Evolutionary conservation across 2,797 vertebrate species (phyloP).

Genomic region (Manis crassicaudata): DNA sequence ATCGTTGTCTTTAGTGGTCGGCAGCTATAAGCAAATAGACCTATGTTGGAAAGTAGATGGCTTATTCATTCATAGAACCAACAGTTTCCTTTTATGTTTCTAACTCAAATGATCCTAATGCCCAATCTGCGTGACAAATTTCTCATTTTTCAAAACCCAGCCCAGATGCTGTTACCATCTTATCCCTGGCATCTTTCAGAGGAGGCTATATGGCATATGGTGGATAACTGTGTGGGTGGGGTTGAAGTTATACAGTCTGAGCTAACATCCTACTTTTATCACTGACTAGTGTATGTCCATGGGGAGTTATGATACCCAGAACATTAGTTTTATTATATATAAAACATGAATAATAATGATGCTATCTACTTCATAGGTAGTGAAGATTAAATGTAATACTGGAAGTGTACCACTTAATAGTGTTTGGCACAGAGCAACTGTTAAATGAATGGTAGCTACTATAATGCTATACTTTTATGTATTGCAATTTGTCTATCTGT

Average conservation of each 20-base stretch:
- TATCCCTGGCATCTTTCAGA: not conserved
- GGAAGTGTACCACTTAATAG: not conserved
- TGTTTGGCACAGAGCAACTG: not conserved
- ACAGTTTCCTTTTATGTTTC: not conserved
- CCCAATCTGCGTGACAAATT: not conserved
- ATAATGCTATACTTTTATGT: not conserved
- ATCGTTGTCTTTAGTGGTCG: not conserved
- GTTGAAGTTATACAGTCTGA: not conserved
- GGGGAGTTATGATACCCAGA: not conserved
- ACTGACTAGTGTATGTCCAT: not conserved
- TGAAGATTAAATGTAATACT: conserved; percentile 20
- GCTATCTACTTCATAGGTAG: not conserved
- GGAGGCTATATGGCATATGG: not conserved
- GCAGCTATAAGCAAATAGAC: not conserved
- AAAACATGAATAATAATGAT: not conserved
- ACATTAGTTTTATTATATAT: not conserved
- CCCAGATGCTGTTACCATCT: not conserved
- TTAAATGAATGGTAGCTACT: not conserved
- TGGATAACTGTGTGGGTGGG: not conserved
- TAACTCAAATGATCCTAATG: not conserved
- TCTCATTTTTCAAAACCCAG: not conserved
- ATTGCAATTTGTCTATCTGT: not conserved
- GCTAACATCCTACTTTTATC: not conserved
- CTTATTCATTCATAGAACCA: not conserved
- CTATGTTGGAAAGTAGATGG: not conserved